Conservation (phyloP, 2,797 vertebrate genomes). For the Poeciliopsis turneri region DNA sequence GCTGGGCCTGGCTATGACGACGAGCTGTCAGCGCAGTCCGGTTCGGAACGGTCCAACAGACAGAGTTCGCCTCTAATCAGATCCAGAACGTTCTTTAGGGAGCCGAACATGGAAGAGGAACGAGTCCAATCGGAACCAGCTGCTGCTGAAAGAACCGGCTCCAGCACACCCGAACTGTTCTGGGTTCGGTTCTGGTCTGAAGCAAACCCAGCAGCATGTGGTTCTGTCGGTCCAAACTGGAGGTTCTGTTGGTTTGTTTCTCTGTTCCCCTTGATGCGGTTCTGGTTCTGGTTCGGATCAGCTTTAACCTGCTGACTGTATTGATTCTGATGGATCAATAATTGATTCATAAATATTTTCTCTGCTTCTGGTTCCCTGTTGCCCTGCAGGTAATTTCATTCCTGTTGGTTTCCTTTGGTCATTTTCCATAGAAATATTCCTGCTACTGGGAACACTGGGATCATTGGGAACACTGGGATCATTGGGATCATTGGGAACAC, state of each 20-base stretch:
- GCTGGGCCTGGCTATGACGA: not conserved
- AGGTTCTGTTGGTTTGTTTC: not conserved
- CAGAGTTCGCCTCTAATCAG: not conserved
- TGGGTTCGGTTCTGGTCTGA: not conserved
- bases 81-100: not conserved
- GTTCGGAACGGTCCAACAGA: not conserved
- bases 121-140: not conserved
- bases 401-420: not conserved
- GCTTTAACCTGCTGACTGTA: not conserved
- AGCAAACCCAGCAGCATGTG: not conserved
- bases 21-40: conserved; percentile 2
- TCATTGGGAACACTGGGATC: not conserved
- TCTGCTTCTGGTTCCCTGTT: too few species aligned
- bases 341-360: too few species aligned
- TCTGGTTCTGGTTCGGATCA: not conserved
- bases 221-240: not conserved
- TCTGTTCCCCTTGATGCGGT: not conserved
- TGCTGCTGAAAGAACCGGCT: not conserved
- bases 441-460: not conserved
- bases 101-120: not conserved
- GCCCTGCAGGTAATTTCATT: too few species aligned
- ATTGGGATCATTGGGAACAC: too few species aligned
- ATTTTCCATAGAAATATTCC: not conserved
- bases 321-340: not conserved
- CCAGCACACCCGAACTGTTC: not conserved